phyloP scores from a whole-genome alignment of 2,888 invertebrate genomes.

The Synergus itoensis region DNA sequence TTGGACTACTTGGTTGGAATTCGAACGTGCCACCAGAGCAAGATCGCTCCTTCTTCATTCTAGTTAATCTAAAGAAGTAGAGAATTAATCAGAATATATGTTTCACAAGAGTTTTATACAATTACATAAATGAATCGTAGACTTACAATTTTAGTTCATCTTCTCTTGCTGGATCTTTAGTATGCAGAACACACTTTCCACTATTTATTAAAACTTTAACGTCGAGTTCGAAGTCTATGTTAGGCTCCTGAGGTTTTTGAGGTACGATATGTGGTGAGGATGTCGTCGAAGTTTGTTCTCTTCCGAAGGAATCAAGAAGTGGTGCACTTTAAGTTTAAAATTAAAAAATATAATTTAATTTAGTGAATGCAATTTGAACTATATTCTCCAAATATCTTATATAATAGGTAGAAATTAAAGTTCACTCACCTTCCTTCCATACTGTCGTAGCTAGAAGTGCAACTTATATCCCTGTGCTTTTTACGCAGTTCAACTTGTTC shows the following conservation, averaged over 20 bases:
- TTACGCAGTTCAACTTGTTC: slow-evolving; percentile 83
- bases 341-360: neutral
- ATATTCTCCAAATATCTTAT: neutral
- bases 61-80: slow-evolving; percentile 75
- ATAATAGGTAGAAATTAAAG: slow-evolving; percentile 15
- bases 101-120: neutral
- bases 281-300: slow-evolving; percentile 73
- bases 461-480: slow-evolving; percentile 76
- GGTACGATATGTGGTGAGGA: slow-evolving; percentile 74
- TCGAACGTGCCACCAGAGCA: slow-evolving; percentile 83
- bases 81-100: neutral
- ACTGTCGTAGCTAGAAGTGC: slow-evolving; percentile 74
- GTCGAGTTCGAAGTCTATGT: slow-evolving; percentile 96
- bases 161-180: slow-evolving; percentile 87
- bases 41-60: slow-evolving; percentile 87
- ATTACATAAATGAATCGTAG: neutral
- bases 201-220: slow-evolving; percentile 98
- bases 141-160: slow-evolving; percentile 84
- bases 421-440: slow-evolving; percentile 74
- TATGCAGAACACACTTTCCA: slow-evolving; percentile 97
- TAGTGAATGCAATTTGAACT: neutral
- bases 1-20: slow-evolving; percentile 80
- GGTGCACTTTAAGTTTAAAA: slow-evolving; percentile 64
- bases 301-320: slow-evolving; percentile 72
- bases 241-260: slow-evolving; percentile 89